These are phyloP conservation scores for Nemopilema nomurai DNA, from an alignment of 30 jellyfish, hydroid and myxozoan genomes.

Conservation along the genomic window DNA sequence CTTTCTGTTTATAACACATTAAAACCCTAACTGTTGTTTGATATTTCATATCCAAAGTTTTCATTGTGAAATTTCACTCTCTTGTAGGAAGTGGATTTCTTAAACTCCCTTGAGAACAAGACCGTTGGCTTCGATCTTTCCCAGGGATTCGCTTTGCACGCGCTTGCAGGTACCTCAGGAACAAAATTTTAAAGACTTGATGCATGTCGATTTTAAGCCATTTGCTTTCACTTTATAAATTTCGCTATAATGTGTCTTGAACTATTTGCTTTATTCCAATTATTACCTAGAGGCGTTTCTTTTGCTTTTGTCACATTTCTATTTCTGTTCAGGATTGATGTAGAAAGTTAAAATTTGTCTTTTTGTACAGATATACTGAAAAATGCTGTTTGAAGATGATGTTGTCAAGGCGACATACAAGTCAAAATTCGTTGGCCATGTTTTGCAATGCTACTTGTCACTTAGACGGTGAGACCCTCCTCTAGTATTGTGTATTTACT, in stretches of 20 bases:
- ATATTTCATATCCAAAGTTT: too few relatives aligned
- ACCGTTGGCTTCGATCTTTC: constrained; percentile 78
- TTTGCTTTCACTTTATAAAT: too few relatives aligned
- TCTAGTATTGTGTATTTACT: too few relatives aligned
- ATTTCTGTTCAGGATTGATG: too few relatives aligned
- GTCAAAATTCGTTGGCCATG: constrained; percentile 69
- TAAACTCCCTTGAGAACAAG: constrained; percentile 62
- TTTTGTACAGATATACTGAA: constrained; percentile 62
- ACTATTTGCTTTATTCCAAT: too few relatives aligned
- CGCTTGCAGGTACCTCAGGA: constrained; percentile 92
- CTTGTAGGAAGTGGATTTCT: constrained; percentile 75
- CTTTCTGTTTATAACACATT: too few relatives aligned
- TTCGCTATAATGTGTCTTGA: too few relatives aligned
- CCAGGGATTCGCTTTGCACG: constrained; percentile 83
- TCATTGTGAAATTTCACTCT: too few relatives aligned
- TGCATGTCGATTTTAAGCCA: not conserved
- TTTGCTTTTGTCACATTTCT: too few relatives aligned
- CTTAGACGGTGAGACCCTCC: constrained; percentile 72
- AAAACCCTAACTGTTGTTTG: too few relatives aligned
- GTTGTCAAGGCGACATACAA: constrained; percentile 59
- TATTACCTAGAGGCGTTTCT: not conserved
- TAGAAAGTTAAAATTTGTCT: too few relatives aligned
- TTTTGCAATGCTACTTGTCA: constrained; percentile 81
- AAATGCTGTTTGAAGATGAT: constrained; percentile 86
- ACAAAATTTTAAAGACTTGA: not conserved